phyloP scores from a whole-genome alignment of 2,888 invertebrate species.

The Mesochorus sp. region DNA sequence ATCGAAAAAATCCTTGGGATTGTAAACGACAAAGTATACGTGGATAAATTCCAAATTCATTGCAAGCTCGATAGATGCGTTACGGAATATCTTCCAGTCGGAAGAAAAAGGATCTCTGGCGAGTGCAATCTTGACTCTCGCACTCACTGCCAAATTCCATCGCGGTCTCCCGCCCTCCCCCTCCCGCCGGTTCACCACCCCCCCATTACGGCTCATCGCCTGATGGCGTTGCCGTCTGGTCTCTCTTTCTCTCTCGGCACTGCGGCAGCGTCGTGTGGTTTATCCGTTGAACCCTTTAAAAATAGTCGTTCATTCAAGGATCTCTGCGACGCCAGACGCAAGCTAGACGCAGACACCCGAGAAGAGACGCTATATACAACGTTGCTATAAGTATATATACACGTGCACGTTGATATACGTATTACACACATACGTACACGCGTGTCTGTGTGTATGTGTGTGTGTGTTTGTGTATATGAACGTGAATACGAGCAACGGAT shows the following conservation, averaged over 20 bases:
- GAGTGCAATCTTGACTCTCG: conserved; percentile 44
- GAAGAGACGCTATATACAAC: conserved; percentile 68
- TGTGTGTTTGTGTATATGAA: background rate
- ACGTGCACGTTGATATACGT: background rate
- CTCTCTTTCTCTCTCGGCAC: conserved; percentile 26
- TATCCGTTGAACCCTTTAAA: conserved; percentile 76
- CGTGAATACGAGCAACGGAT: conserved; percentile 24
- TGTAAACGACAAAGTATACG: too few species aligned
- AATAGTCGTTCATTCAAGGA: conserved; percentile 80
- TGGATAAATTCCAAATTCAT: background rate
- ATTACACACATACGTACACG: background rate
- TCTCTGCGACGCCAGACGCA: conserved; percentile 74
- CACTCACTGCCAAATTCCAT: conserved; percentile 65
- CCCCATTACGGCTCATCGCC: background rate
- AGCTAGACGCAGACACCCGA: conserved; percentile 73
- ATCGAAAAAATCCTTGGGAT: too few species aligned
- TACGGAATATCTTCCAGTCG: conserved; percentile 24
- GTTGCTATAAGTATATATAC: conserved; percentile 54
- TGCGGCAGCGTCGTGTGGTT: conserved; percentile 68
- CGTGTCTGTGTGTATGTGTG: conserved; percentile 2
- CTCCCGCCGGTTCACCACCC: conserved; percentile 12
- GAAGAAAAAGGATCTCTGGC: conserved; percentile 46
- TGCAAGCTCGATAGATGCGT: background rate
- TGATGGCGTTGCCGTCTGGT: background rate
- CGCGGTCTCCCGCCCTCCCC: conserved; percentile 31